These are phyloP conservation scores for Tauraco hartlaubi DNA, from an alignment of 2,797 vertebrate genomes.

Conservation along the genomic window DNA sequence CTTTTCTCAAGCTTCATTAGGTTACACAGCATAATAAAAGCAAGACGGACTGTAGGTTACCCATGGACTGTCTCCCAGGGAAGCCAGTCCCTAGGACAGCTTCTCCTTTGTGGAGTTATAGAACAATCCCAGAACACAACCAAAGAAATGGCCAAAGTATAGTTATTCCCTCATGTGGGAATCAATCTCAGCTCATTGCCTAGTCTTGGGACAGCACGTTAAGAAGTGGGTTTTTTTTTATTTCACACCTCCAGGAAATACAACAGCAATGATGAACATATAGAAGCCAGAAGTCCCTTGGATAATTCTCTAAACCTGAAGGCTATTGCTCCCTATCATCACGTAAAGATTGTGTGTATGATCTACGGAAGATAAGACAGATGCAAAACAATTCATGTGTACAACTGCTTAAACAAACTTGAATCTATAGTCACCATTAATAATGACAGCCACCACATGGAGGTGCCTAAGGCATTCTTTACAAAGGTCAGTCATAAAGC, in stretches of 20 bases:
- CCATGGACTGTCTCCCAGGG: no score
- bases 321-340: neutral
- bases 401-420: neutral
- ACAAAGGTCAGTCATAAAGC: slow-evolving; percentile 66
- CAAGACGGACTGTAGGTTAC: no score
- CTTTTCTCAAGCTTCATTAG: neutral
- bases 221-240: neutral
- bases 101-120: neutral
- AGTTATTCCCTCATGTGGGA: neutral
- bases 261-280: neutral
- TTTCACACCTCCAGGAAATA: neutral
- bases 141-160: neutral
- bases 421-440: slow-evolving; percentile 14
- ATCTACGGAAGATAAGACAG: neutral
- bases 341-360: neutral
- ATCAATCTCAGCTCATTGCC: neutral
- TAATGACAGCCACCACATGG: slow-evolving; percentile 54
- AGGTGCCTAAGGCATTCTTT: slow-evolving; percentile 41
- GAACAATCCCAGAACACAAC: neutral
- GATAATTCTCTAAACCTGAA: neutral
- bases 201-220: neutral
- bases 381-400: neutral
- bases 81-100: neutral
- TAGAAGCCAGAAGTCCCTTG: neutral
- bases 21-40: neutral